These are phyloP conservation scores for Chrysochloris asiatica DNA, from an alignment of 2,113 vertebrate genomes.

Conservation along the genomic window DNA sequence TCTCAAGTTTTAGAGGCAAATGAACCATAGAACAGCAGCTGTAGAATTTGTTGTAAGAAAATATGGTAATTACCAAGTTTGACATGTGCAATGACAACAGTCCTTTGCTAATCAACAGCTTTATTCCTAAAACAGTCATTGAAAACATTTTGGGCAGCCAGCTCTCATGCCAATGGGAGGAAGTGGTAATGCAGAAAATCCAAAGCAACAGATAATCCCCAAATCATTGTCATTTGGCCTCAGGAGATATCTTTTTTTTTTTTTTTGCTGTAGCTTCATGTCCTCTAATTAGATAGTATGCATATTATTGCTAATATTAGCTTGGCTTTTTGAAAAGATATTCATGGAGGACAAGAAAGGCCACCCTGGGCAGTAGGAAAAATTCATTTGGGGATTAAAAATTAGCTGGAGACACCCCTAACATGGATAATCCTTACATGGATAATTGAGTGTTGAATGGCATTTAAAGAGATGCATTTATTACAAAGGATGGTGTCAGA, in stretches of 20 bases:
- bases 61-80: constrained; percentile 72
- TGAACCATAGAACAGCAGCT: constrained; percentile 70
- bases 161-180: constrained; percentile 50
- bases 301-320: constrained; percentile 65
- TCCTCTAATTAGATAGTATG: constrained; percentile 66
- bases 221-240: constrained; percentile 71
- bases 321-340: constrained; percentile 44
- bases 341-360: constrained; percentile 59
- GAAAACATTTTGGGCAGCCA: constrained; percentile 62
- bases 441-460: constrained; percentile 72
- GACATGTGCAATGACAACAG: constrained; percentile 65
- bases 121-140: constrained; percentile 50
- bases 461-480: constrained; percentile 29
- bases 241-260: constrained; percentile 42
- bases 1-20: constrained; percentile 67
- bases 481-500: not conserved
- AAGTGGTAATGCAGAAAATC: constrained; percentile 46
- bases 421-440: constrained; percentile 71
- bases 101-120: constrained; percentile 68
- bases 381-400: constrained; percentile 76
- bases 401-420: constrained; percentile 73
- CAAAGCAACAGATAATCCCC: constrained; percentile 67
- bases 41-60: constrained; percentile 71
- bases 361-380: constrained; percentile 56
- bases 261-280: constrained; percentile 47